Evolutionary conservation across 2,888 invertebrate genomes (phyloP).

Genomic region (Bellardia bayeri): DNA sequence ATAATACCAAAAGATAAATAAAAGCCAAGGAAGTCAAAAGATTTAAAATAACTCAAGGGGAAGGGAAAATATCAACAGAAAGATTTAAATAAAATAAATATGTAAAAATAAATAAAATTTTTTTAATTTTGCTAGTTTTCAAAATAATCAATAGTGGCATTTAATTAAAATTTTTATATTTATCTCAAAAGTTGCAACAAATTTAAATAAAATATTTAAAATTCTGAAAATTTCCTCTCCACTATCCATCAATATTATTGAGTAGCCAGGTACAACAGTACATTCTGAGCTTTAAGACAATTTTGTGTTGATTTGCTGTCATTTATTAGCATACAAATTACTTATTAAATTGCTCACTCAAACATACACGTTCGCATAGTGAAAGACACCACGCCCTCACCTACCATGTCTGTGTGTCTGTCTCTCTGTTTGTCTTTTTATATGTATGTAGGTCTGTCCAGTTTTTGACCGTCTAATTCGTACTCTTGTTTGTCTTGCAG

Average conservation of each 20-base stretch:
- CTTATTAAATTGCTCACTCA: constrained; percentile 40
- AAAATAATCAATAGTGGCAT: constrained; percentile 16
- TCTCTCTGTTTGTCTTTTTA: not conserved
- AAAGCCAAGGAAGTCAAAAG: constrained; percentile 30
- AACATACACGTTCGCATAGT: constrained; percentile 15
- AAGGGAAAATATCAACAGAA: not conserved
- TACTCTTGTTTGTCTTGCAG: constrained; percentile 7
- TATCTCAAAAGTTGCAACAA: constrained; percentile 1
- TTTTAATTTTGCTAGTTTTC: not conserved
- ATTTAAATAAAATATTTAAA: constrained; percentile 5
- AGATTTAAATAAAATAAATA: constrained; percentile 1
- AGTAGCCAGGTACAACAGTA: not conserved
- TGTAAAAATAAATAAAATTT: not conserved
- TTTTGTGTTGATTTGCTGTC: constrained; percentile 62
- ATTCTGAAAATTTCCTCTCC: not conserved
- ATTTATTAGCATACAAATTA: constrained; percentile 71
- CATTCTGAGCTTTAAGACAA: not conserved
- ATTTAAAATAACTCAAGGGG: not conserved
- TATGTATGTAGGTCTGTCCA: no score
- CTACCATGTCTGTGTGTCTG: constrained; percentile 2
- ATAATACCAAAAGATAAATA: not conserved
- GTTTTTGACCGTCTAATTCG: no score
- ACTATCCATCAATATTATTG: constrained; percentile 44
- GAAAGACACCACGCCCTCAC: constrained; percentile 67
- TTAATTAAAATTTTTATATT: constrained; percentile 55